Percentiles rank a stretch among this genome's conserved stretches.
Conservation (phyloP, 2,888 invertebrate genomes). For the Dioctria rufipes region DNA sequence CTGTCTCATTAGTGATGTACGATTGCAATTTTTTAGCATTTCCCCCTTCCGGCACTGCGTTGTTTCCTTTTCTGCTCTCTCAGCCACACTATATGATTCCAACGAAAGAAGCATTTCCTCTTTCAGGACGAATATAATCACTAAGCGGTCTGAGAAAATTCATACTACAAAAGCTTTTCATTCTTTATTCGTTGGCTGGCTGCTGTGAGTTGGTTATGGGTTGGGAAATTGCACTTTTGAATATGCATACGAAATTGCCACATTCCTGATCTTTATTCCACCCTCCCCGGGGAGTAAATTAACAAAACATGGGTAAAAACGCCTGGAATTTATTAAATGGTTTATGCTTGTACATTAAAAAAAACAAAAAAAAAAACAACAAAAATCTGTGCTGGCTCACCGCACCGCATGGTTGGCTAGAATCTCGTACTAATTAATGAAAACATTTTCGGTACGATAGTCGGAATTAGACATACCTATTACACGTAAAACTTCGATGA, state of each 20-base stretch:
- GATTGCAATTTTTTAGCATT: constrained; percentile 46
- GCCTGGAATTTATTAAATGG: constrained; percentile 14
- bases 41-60: constrained; percentile 3
- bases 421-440: not conserved
- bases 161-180: constrained; percentile 30
- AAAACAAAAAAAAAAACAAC: too few relatives aligned
- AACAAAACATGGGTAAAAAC: constrained; percentile 4
- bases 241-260: constrained; percentile 28
- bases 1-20: constrained; percentile 53
- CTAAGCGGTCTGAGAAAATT: constrained; percentile 28
- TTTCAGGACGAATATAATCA: constrained; percentile 31
- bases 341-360: not conserved
- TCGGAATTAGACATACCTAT: not conserved
- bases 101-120: constrained; percentile 25
- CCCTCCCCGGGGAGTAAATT: constrained; percentile 31
- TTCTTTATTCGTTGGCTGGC: constrained; percentile 8
- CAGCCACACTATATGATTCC: not conserved
- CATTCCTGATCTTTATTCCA: not conserved
- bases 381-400: constrained; percentile 10
- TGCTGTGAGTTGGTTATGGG: not conserved
- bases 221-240: constrained; percentile 28
- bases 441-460: not conserved
- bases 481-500: not conserved
- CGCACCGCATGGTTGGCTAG: not conserved
- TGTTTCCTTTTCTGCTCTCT: constrained; percentile 2